phyloP scores from a whole-genome alignment of 2,888 invertebrate species.

The Trachelus stipa region DNA sequence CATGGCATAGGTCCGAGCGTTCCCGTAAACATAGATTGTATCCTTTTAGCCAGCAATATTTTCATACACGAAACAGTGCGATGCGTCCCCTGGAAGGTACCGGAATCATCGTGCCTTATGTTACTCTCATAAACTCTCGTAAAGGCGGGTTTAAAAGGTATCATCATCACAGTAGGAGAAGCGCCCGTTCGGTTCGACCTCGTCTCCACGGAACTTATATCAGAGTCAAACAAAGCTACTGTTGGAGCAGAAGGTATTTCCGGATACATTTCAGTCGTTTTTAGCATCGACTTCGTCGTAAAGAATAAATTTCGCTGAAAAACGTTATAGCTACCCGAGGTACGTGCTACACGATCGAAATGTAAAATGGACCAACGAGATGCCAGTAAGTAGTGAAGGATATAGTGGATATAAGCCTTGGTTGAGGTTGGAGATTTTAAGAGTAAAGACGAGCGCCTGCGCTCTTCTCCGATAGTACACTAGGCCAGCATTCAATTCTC shows the following conservation, averaged over 20 bases:
- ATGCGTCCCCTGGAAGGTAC: neutral
- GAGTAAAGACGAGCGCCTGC: neutral
- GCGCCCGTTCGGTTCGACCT: neutral
- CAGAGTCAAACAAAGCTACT: neutral
- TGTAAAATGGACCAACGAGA: neutral
- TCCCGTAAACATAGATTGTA: neutral
- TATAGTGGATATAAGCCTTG: neutral
- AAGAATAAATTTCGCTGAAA: neutral
- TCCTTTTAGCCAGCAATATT: neutral
- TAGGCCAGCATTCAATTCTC: neutral
- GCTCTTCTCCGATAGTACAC: neutral
- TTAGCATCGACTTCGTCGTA: neutral
- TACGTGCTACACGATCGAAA: neutral
- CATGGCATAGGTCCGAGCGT: neutral
- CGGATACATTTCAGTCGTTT: neutral
- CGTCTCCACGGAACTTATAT: neutral
- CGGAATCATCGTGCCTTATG: constrained; percentile 9
- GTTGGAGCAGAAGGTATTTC: neutral
- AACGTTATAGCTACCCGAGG: neutral
- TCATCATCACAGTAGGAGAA: constrained; percentile 2
- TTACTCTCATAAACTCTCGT: constrained; percentile 15
- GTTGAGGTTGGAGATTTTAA: neutral
- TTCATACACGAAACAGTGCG: neutral
- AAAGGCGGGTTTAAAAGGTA: constrained; percentile 16
- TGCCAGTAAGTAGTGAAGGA: neutral